Evolutionary conservation across 2,888 invertebrate genomes (phyloP).

Genomic region (Dromius quadrimaculatus): DNA sequence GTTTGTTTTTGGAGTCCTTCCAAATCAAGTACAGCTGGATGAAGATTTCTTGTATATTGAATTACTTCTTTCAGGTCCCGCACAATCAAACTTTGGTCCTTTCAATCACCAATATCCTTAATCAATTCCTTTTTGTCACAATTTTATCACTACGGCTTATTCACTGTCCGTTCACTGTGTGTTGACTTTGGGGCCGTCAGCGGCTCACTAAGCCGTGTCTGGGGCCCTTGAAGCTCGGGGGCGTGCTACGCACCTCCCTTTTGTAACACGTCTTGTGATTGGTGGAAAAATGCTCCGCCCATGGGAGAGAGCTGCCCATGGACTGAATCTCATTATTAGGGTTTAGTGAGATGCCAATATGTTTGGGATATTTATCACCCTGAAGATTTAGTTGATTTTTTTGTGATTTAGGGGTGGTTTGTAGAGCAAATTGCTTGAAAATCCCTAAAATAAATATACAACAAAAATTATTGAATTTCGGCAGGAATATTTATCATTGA

Average conservation of each 20-base stretch:
- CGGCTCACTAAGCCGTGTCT: constrained; percentile 62
- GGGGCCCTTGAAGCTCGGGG: constrained; percentile 55
- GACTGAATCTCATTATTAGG: constrained; percentile 64
- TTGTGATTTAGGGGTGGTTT: constrained; percentile 10
- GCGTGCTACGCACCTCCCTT: constrained; percentile 58
- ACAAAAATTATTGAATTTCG: too few relatives aligned
- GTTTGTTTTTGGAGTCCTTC: too few relatives aligned
- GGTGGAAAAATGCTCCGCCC: constrained; percentile 14
- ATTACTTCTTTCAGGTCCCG: too few relatives aligned
- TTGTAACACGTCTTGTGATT: constrained; percentile 36
- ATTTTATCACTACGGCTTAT: constrained; percentile 1
- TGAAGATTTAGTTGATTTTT: constrained; percentile 55
- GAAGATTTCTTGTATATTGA: too few relatives aligned
- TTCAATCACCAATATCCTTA: too few relatives aligned
- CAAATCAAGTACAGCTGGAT: too few relatives aligned
- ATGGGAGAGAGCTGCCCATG: constrained; percentile 55
- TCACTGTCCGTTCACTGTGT: constrained; percentile 54
- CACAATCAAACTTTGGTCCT: too few relatives aligned
- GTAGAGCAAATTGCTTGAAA: not conserved
- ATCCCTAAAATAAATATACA: too few relatives aligned
- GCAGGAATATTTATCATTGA: not conserved
- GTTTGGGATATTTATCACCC: constrained; percentile 65
- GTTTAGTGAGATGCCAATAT: constrained; percentile 65
- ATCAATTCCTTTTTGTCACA: not conserved
- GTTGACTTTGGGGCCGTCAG: constrained; percentile 60